A percentile compares a stretch with the other conserved stretches of the same genome.
These are phyloP conservation scores for Callaeas wilsoni DNA, from an alignment of 2,113 vertebrate genomes.

Conservation along the genomic window DNA sequence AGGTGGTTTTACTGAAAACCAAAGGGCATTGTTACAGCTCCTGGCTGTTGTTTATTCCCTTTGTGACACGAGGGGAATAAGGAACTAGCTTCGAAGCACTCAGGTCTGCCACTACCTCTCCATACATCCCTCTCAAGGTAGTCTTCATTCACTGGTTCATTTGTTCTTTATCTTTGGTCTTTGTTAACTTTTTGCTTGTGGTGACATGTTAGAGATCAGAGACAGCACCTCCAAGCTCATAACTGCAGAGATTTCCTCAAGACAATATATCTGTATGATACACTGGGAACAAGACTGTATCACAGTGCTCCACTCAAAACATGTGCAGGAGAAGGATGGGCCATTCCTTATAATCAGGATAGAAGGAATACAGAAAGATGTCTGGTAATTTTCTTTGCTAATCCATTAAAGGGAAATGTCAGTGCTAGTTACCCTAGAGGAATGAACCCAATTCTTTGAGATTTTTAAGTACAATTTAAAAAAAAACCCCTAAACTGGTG, in stretches of 20 bases:
- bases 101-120: not conserved
- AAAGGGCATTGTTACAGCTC: not conserved
- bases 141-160: not conserved
- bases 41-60: not conserved
- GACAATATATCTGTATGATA: not conserved
- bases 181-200: not conserved
- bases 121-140: not conserved
- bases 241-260: not conserved
- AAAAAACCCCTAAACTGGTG: not conserved
- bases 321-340: not conserved
- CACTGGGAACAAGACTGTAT: not conserved
- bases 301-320: not conserved
- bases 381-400: conserved; percentile 11
- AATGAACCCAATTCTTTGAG: not conserved
- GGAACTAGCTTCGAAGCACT: not conserved
- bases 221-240: not conserved
- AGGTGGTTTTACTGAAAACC: not conserved
- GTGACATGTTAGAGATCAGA: not conserved
- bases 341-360: not conserved
- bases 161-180: not conserved
- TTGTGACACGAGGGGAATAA: not conserved
- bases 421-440: not conserved
- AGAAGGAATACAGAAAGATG: not conserved
- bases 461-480: conserved; percentile 48
- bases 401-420: not conserved